Evolutionary conservation across 2,888 invertebrate genomes (phyloP).

Genomic region (Disparrhopalites patrizii): DNA sequence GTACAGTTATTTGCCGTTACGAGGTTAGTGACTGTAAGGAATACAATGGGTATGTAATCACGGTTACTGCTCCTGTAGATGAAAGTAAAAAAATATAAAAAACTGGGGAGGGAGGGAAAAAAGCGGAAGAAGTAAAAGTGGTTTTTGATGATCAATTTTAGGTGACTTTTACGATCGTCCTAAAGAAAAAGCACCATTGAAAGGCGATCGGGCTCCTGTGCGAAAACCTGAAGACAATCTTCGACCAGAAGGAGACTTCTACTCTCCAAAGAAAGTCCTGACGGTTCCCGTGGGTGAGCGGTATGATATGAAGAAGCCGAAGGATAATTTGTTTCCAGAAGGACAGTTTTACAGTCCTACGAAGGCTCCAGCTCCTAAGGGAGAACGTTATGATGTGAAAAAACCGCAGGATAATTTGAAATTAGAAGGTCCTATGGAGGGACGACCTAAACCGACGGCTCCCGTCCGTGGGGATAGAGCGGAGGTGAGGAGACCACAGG

Average conservation of each 20-base stretch:
- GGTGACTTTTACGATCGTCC: conserved; percentile 54
- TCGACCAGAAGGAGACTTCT: conserved; percentile 59
- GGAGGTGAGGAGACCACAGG: conserved; percentile 53
- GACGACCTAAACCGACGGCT: conserved; percentile 52
- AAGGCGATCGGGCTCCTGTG: conserved; percentile 43
- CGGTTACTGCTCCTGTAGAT: too few species aligned
- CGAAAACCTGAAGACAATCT: conserved; percentile 57
- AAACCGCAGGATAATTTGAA: conserved; percentile 54
- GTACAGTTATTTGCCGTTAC: too few species aligned
- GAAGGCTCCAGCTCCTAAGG: conserved; percentile 50
- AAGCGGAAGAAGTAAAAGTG: conserved; percentile 6
- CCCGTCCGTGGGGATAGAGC: conserved; percentile 51
- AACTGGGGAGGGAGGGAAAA: neutral
- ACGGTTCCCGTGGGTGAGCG: conserved; percentile 56
- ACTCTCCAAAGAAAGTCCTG: conserved; percentile 55
- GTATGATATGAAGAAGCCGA: conserved; percentile 54
- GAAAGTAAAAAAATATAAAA: too few species aligned
- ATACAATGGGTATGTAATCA: too few species aligned
- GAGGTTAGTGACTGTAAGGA: too few species aligned
- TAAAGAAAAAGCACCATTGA: conserved; percentile 50
- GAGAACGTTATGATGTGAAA: conserved; percentile 54
- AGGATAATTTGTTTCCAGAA: conserved; percentile 58
- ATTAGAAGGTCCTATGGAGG: conserved; percentile 44
- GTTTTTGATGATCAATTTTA: conserved; percentile 17
- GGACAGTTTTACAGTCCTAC: conserved; percentile 60